These are phyloP conservation scores for Chrysolina americana DNA, from an alignment of 2,888 invertebrate genomes.

Conservation along the genomic window DNA sequence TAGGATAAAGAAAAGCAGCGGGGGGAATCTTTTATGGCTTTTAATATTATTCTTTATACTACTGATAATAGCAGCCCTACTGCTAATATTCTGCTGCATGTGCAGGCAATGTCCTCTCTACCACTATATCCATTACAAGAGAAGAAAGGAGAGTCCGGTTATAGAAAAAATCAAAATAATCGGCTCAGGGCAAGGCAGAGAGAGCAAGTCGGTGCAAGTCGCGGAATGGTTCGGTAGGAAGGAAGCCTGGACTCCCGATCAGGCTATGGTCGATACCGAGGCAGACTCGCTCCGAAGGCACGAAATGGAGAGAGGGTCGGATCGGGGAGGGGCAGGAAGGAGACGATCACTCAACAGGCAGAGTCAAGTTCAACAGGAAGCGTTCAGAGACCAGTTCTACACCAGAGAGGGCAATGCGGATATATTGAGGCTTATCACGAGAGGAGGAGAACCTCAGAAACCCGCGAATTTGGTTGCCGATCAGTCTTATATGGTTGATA, in stretches of 20 bases:
- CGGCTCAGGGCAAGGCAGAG: constrained; percentile 74
- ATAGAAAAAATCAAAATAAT: constrained; percentile 61
- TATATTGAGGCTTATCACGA: constrained; percentile 83
- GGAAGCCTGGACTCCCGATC: constrained; percentile 90
- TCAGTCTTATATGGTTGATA: constrained; percentile 73
- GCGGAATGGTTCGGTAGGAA: constrained; percentile 83
- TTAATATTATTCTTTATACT: constrained; percentile 83
- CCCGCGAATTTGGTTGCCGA: constrained; percentile 65
- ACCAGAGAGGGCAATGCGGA: constrained; percentile 90
- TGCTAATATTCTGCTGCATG: constrained; percentile 85
- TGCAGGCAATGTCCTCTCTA: constrained; percentile 90
- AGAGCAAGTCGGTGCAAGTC: constrained; percentile 84
- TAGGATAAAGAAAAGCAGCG: constrained; percentile 49
- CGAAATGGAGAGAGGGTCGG: constrained; percentile 85
- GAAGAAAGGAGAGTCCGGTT: constrained; percentile 82
- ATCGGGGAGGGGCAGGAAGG: constrained; percentile 67
- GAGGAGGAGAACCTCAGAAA: constrained; percentile 70
- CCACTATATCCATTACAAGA: constrained; percentile 82
- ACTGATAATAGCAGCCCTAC: constrained; percentile 79
- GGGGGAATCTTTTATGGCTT: constrained; percentile 82
- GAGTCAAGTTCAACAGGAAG: constrained; percentile 69
- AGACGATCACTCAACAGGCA: constrained; percentile 57
- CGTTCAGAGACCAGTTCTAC: constrained; percentile 74
- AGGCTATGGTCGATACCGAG: constrained; percentile 69
- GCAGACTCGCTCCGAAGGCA: constrained; percentile 82